Conservation (phyloP, 2,888 invertebrate species). For the Augochlorella aurata region DNA sequence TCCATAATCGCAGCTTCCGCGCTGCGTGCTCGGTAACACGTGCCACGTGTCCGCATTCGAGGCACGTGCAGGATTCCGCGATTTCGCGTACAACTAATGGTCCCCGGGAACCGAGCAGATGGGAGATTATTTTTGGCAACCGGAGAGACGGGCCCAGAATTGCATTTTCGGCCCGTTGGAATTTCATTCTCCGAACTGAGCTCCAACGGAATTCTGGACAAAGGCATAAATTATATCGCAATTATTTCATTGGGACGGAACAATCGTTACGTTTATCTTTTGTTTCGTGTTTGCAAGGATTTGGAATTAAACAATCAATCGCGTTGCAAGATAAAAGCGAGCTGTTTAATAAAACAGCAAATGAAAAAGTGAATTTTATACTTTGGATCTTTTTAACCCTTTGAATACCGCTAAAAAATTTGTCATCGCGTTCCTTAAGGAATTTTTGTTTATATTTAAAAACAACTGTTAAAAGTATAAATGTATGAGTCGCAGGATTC, state of each 20-base stretch:
- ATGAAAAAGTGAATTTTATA: background rate
- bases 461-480: no score
- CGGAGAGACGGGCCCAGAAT: background rate
- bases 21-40: conserved; percentile 29
- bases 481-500: no score
- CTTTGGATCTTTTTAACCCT: background rate
- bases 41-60: conserved; percentile 27
- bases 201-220: background rate
- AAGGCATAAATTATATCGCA: background rate
- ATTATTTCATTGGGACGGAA: no score
- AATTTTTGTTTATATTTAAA: no score
- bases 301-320: no score
- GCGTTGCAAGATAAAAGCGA: no score
- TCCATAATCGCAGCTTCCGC: conserved; percentile 22
- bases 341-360: background rate
- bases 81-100: conserved; percentile 14
- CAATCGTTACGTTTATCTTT: no score
- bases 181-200: background rate
- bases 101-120: background rate
- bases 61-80: conserved; percentile 16
- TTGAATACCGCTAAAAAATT: background rate
- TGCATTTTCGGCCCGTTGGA: conserved; percentile 1
- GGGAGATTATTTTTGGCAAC: no score
- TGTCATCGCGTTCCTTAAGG: no score
- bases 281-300: no score